Base-by-base conservation (phyloP, 1,140 invertebrate genomes). In the Solen grandis region DNA sequence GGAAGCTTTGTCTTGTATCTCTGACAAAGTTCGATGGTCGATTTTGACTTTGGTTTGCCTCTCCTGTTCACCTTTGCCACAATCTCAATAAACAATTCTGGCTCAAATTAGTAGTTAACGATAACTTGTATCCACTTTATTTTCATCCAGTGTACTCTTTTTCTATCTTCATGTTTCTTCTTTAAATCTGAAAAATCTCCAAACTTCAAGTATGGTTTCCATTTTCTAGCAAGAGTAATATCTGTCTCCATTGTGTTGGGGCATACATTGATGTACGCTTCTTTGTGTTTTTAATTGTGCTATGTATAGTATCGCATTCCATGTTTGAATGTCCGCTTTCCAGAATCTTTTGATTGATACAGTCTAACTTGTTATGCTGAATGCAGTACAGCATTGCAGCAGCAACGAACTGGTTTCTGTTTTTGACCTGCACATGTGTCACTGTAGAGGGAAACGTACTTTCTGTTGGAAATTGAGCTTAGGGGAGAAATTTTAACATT, bases 381-480 rank as follows among this genome's bases (percentile, higher is more conserved):
- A n/a, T 3, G 60, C 33, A 27, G 10, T 22, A 59, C 35, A 57
- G 1, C 4, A 73, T 33, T 4, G 22, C 14, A 2, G n/a, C 38
- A 14, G 52, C 52, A 27, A 73, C 54, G 41, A 73, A 36, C 27
- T 8, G 10, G 16, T 73, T 73, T 36, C 77, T 25, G 41, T 84
- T 84, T 57, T 84, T n/a, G 83, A 33, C 83, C 79, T 35, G 79
- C 80, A 54, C 83, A 82, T 22, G 73, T 82, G 57, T 84, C 79
- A 33, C 60, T 69, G 54, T 68, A 84, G 5, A 82, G 41, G 52
- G 36, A 69, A 8, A 82, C 59, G 25, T 83, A 52, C 60, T 66
- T 57, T 36, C 78, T 66, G 36, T 33, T 27, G 25, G 65, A 55
- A 8, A 33, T n/a, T 41, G 31, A 50, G 35, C n/a, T 63, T 19